A percentile compares a stretch with the other conserved stretches of the same genome.
Evolutionary conservation across 2,888 invertebrate species (phyloP).

Genomic region (Bruchidius siliquastri): DNA sequence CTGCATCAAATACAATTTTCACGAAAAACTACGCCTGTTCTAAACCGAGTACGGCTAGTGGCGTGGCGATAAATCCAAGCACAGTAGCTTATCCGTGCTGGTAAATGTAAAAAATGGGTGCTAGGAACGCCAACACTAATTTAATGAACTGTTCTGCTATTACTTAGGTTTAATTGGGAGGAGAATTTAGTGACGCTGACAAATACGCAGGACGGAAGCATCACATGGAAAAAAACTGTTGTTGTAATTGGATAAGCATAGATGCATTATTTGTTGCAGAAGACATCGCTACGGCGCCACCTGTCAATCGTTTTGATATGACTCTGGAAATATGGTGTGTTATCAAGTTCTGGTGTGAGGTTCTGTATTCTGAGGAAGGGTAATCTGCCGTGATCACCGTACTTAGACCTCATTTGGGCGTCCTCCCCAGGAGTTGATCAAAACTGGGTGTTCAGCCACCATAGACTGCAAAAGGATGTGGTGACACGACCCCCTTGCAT

Average conservation of each 20-base stretch:
- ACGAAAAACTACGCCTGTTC: not conserved
- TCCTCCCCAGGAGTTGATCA: too few relatives aligned
- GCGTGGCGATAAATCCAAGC: not conserved
- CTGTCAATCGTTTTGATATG: too few relatives aligned
- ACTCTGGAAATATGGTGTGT: too few relatives aligned
- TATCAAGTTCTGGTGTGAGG: too few relatives aligned
- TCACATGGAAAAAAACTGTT: not conserved
- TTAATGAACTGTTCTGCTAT: not conserved
- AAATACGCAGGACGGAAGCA: not conserved
- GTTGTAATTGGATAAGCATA: not conserved
- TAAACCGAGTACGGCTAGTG: not conserved
- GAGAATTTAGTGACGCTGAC: not conserved
- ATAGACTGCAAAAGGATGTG: too few relatives aligned
- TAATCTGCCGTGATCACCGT: too few relatives aligned
- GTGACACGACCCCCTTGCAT: too few relatives aligned
- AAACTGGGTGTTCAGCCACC: too few relatives aligned
- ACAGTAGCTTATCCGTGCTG: not conserved
- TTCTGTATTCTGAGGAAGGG: too few relatives aligned
- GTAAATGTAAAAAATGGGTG: not conserved
- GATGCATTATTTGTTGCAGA: not conserved
- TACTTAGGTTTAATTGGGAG: not conserved
- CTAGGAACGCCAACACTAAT: not conserved
- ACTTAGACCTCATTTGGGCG: too few relatives aligned
- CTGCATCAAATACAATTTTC: too few relatives aligned
- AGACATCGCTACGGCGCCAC: too few relatives aligned